Evolutionary conservation across 2,797 vertebrate species (phyloP).

Genomic region (Tokudaia tokunoshimensis): DNA sequence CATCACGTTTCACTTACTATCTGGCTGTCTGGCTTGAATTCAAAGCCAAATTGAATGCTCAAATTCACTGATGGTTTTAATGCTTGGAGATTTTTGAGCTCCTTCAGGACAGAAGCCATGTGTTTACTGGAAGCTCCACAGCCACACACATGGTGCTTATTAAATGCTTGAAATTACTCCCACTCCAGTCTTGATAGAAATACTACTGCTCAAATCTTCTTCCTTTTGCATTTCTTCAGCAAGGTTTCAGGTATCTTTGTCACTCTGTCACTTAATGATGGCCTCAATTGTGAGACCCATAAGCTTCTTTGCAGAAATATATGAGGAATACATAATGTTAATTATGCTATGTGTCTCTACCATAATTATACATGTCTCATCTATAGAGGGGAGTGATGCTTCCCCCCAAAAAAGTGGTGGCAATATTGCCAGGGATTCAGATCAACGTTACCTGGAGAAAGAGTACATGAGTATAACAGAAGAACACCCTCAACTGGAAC

Average conservation of each 20-base stretch:
- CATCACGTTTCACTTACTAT: constrained; percentile 25
- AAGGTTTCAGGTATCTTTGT: not conserved
- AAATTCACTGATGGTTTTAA: constrained; percentile 20
- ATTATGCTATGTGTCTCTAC: not conserved
- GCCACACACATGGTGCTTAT: not conserved
- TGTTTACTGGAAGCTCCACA: not conserved
- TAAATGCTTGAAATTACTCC: constrained; percentile 22
- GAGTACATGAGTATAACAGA: not conserved
- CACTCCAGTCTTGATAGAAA: constrained; percentile 2
- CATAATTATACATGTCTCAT: not conserved
- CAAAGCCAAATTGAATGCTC: constrained; percentile 45
- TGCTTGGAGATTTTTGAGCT: constrained; percentile 16
- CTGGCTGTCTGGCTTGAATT: constrained; percentile 50
- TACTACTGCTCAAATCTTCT: not conserved
- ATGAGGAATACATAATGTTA: not conserved
- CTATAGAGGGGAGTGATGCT: not conserved
- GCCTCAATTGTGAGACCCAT: not conserved
- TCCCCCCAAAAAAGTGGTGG: not conserved
- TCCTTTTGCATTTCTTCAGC: constrained; percentile 8
- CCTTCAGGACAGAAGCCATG: constrained; percentile 15
- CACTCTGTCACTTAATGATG: constrained; percentile 40
- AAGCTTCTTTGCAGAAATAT: constrained; percentile 18
- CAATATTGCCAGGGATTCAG: not conserved
- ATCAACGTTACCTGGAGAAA: not conserved
- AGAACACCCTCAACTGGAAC: not conserved